Evolutionary conservation across 2,888 invertebrate genomes (phyloP).

Genomic region (Eupithecia pulchellata): DNA sequence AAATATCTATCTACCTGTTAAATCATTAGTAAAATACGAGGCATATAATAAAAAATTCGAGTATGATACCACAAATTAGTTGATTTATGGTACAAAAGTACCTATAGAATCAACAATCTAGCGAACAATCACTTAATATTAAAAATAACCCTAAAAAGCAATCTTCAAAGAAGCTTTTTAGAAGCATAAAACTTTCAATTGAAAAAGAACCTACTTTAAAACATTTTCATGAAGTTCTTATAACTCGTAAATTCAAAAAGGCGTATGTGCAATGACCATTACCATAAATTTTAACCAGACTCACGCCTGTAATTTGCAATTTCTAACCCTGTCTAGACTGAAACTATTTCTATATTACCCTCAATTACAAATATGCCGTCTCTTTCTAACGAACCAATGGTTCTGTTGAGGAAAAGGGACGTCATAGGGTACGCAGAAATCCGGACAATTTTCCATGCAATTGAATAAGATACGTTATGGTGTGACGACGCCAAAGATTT

Average conservation of each 20-base stretch:
- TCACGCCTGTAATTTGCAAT: constrained; percentile 74
- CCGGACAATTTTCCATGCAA: constrained; percentile 80
- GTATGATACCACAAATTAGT: too few relatives aligned
- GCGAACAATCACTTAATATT: background rate
- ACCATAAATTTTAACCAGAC: constrained; percentile 70
- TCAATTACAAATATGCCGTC: constrained; percentile 64
- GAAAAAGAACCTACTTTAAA: constrained; percentile 5
- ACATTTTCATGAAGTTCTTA: constrained; percentile 47
- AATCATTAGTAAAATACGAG: too few relatives aligned
- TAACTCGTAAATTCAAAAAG: constrained; percentile 66
- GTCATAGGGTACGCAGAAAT: constrained; percentile 65
- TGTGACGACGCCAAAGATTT: constrained; percentile 73
- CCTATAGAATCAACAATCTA: too few relatives aligned
- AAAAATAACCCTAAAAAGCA: background rate
- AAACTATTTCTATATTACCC: constrained; percentile 79
- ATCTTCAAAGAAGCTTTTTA: background rate
- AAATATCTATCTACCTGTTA: background rate
- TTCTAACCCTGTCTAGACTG: constrained; percentile 79
- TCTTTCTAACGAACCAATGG: constrained; percentile 48
- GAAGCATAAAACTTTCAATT: background rate
- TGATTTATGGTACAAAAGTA: too few relatives aligned
- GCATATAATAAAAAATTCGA: too few relatives aligned
- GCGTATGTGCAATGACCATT: constrained; percentile 61
- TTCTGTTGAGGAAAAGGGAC: constrained; percentile 52
- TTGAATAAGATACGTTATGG: constrained; percentile 80